Evolutionary conservation across 1,140 invertebrate genomes (phyloP), one percentile per base, ranked within the genome.

Genomic region (Schlechtendalia chinensis): DNA sequence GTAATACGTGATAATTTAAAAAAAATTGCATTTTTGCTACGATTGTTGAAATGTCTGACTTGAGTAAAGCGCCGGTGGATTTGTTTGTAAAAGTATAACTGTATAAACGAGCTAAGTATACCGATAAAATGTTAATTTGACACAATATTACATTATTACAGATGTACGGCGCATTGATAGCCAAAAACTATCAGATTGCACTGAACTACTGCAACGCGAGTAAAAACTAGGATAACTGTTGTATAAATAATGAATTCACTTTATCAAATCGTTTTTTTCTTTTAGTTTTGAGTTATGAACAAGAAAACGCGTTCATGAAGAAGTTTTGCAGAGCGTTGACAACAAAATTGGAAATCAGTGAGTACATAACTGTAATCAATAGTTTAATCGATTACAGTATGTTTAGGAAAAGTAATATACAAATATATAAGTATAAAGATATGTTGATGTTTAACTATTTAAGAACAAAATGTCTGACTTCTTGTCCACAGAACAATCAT

Each of bases 221-320:
- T 79, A 79, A 79, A 79, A 19, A 45, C 45, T 4, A 19, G 17
- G 19, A 19, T 4, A 19, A 19, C 27, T n/a, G n/a, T n/a, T n/a
- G n/a, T n/a, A n/a, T n/a, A n/a, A 63, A 4, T 3, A 32, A 63
- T n/a, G 29, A 19, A 32, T 17, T 32, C 32, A 11, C 32, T 72
- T 27, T 27, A 19, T 65, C 39, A 16, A 12, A 63, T 45, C 59
- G n/a, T n/a, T 58, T 50, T 19, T 10, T 24, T 79, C 45, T n/a
- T 50, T 4, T 61, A 79, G 75, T 79, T 79, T 79, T 79, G 58
- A 61, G 22, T 17, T 29, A 50, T 19, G 75, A 79, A 47, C 75
- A n/a, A 1, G 14, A 22, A 47, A 79, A 79, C 45, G 58, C 14
- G 22, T 63, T 58, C n/a, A 61, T 79, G 39, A 63, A 16, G 16